Evolutionary conservation across 2,797 vertebrate species (phyloP).

Genomic region (Falco peregrinus): DNA sequence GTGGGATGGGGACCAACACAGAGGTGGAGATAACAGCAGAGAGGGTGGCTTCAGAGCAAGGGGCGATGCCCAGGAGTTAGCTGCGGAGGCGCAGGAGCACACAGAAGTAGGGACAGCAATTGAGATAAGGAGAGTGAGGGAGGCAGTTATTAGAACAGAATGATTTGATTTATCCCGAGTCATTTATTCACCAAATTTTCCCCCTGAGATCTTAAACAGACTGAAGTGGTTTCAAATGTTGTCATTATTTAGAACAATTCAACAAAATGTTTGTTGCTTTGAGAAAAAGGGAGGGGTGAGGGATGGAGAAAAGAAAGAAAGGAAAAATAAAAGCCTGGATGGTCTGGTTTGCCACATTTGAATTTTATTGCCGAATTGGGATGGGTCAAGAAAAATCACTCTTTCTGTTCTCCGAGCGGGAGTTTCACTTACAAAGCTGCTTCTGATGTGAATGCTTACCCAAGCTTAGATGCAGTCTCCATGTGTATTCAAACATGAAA

Average conservation of each 20-base stretch:
- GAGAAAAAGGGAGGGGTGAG: constrained; percentile 43
- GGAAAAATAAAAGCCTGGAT: constrained; percentile 43
- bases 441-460: constrained; percentile 26
- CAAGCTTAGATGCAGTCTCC: constrained; percentile 11
- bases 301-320: background rate
- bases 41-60: background rate
- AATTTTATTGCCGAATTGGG: constrained; percentile 46
- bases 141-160: constrained; percentile 25
- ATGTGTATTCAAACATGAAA: constrained; percentile 9
- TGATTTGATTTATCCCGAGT: constrained; percentile 35
- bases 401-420: constrained; percentile 10
- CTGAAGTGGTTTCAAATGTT: constrained; percentile 56
- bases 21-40: background rate
- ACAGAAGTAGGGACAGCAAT: background rate
- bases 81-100: fast-evolving
- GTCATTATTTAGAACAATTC: constrained; percentile 68
- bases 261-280: constrained; percentile 55
- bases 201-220: constrained; percentile 29
- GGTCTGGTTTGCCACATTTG: constrained; percentile 47
- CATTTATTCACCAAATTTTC: constrained; percentile 46
- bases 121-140: constrained; percentile 38
- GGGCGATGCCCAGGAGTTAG: background rate
- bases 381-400: constrained; percentile 49
- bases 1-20: background rate
- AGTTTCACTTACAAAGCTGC: constrained; percentile 27